phyloP scores from a whole-genome alignment of 92 coral and sea anemone genomes.

The Diadumene lineata region DNA sequence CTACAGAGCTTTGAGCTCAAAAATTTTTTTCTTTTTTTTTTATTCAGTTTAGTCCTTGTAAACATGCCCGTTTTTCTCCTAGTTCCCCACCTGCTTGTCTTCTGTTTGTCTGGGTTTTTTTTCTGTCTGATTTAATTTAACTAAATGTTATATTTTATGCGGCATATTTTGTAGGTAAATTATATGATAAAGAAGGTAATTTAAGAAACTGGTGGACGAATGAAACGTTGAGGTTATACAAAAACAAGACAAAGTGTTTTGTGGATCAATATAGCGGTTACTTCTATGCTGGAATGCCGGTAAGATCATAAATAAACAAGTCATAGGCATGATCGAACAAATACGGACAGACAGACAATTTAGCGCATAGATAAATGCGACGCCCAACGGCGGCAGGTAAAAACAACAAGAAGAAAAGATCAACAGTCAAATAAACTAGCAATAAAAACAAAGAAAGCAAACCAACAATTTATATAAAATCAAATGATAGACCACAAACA shows the following conservation, averaged over 20 bases:
- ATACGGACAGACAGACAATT: neutral
- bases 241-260: slow-evolving; percentile 65
- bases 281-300: slow-evolving; percentile 60
- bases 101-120: too few relatives aligned
- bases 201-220: slow-evolving; percentile 74
- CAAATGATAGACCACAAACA: too few relatives aligned
- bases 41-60: neutral
- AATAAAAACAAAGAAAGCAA: too few relatives aligned
- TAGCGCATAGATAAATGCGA: neutral
- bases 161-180: slow-evolving; percentile 54
- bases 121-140: too few relatives aligned
- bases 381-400: too few relatives aligned
- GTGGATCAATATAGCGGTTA: slow-evolving; percentile 64
- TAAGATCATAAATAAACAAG: slow-evolving; percentile 13
- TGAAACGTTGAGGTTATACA: slow-evolving; percentile 48
- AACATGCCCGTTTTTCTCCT: too few relatives aligned
- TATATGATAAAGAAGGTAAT: slow-evolving; percentile 68
- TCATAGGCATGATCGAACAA: neutral
- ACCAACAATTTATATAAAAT: too few relatives aligned
- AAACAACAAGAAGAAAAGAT: too few relatives aligned
- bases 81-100: too few relatives aligned
- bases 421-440: too few relatives aligned
- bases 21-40: neutral
- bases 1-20: neutral
- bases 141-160: neutral